A percentile compares a stretch with the other conserved stretches of the same genome.
These are phyloP conservation scores for Erebia aethiops DNA, from an alignment of 2,888 invertebrate species.

Conservation along the genomic window DNA sequence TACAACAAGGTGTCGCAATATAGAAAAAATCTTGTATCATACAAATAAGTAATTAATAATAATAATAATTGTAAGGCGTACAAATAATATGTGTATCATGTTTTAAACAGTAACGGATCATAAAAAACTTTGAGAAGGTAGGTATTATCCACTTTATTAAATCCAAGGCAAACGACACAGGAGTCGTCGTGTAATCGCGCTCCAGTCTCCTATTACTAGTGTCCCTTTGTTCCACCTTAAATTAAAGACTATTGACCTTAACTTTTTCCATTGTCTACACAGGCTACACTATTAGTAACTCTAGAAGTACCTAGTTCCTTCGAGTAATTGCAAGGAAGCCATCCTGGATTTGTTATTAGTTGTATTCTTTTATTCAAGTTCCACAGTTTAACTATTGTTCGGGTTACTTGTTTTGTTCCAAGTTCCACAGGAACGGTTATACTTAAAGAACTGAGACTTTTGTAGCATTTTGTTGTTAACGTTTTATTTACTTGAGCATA, in stretches of 20 bases:
- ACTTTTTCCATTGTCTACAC: conserved; percentile 58
- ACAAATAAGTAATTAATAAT: too few relatives aligned
- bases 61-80: background rate
- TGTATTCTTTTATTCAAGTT: conserved; percentile 36
- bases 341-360: conserved; percentile 38
- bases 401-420: conserved; percentile 27
- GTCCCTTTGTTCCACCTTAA: conserved; percentile 71
- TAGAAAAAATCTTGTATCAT: background rate
- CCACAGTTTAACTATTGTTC: conserved; percentile 26
- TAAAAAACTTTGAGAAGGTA: too few relatives aligned
- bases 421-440: conserved; percentile 14
- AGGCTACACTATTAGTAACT: conserved; percentile 55
- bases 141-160: conserved; percentile 49
- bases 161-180: conserved; percentile 49
- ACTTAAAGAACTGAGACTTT: conserved; percentile 10
- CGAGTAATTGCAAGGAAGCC: conserved; percentile 38
- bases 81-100: too few relatives aligned
- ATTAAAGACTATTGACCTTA: conserved; percentile 74
- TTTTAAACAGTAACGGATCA: too few relatives aligned
- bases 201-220: conserved; percentile 69
- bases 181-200: conserved; percentile 60
- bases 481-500: conserved; percentile 1
- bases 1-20: too few relatives aligned
- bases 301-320: conserved; percentile 45
- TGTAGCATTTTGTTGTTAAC: conserved; percentile 7